Percentiles rank a stretch among this genome's conserved stretches.
These are phyloP conservation scores for Podarcis lilfordi DNA, from an alignment of 2,797 vertebrate species.

Conservation along the genomic window DNA sequence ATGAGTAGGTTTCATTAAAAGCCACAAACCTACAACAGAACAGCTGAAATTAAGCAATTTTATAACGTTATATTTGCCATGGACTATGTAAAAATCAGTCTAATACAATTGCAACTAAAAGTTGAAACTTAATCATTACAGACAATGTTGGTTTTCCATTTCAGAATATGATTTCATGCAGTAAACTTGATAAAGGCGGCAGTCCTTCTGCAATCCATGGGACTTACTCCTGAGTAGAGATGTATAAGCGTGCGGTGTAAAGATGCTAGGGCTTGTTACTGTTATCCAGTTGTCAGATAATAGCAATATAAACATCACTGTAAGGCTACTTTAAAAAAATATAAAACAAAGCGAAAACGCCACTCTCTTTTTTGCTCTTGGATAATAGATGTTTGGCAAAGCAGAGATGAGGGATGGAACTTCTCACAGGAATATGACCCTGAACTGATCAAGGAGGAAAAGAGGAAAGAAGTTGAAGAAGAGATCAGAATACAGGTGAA, in stretches of 20 bases:
- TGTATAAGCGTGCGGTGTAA: not conserved
- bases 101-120: not conserved
- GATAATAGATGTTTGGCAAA: constrained; percentile 81
- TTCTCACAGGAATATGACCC: constrained; percentile 81
- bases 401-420: constrained; percentile 79
- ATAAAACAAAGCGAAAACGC: not conserved
- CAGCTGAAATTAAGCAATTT: too few relatives aligned
- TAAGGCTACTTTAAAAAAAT: not conserved
- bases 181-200: constrained; percentile 30
- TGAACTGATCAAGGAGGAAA: constrained; percentile 82
- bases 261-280: constrained; percentile 9
- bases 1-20: too few relatives aligned
- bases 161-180: not conserved
- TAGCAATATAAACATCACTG: not conserved
- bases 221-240: not conserved
- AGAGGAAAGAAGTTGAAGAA: constrained; percentile 82
- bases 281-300: not conserved
- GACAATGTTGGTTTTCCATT: constrained; percentile 1
- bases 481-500: constrained; percentile 87
- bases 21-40: too few relatives aligned
- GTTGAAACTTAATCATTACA: not conserved
- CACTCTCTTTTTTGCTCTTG: constrained; percentile 43
- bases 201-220: not conserved
- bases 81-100: not conserved
- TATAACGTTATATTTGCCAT: not conserved